Conservation (phyloP, 2,113 vertebrate species). For the Poeciliopsis prolifica region DNA sequence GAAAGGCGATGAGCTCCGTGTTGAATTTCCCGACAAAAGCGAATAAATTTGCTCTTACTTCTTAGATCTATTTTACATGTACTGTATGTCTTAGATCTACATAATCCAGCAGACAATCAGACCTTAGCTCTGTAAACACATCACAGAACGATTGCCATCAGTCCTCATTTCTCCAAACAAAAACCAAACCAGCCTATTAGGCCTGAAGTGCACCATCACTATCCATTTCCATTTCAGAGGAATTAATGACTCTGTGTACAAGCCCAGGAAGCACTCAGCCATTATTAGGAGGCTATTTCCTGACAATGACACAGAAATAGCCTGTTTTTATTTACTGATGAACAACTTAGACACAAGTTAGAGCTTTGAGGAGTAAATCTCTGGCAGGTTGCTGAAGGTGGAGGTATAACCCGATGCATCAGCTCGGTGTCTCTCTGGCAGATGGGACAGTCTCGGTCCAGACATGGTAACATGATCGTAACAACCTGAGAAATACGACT, state of each 20-base stretch:
- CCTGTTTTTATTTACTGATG: slow-evolving; percentile 23
- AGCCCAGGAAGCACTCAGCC: slow-evolving; percentile 52
- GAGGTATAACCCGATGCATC: neutral
- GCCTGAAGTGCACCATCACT: slow-evolving; percentile 42
- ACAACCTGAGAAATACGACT: no score
- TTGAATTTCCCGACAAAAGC: neutral
- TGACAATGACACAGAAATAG: slow-evolving; percentile 41
- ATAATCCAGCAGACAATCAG: neutral
- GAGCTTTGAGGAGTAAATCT: slow-evolving; percentile 29
- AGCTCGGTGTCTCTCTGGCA: no score
- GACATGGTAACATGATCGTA: no score
- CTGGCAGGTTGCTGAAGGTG: neutral
- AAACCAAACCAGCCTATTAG: slow-evolving; percentile 29
- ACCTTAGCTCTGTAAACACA: neutral
- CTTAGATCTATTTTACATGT: neutral
- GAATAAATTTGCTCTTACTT: neutral
- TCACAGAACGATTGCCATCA: neutral
- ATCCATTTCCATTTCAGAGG: slow-evolving; percentile 52
- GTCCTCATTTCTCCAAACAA: slow-evolving; percentile 39
- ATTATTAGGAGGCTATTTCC: slow-evolving; percentile 53
- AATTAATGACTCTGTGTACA: slow-evolving; percentile 50
- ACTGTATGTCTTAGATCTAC: neutral
- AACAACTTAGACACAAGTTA: neutral
- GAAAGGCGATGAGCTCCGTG: neutral
- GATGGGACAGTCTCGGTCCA: no score